Base-by-base conservation (phyloP, 2,113 vertebrate genomes). In the Aegypius monachus region DNA sequence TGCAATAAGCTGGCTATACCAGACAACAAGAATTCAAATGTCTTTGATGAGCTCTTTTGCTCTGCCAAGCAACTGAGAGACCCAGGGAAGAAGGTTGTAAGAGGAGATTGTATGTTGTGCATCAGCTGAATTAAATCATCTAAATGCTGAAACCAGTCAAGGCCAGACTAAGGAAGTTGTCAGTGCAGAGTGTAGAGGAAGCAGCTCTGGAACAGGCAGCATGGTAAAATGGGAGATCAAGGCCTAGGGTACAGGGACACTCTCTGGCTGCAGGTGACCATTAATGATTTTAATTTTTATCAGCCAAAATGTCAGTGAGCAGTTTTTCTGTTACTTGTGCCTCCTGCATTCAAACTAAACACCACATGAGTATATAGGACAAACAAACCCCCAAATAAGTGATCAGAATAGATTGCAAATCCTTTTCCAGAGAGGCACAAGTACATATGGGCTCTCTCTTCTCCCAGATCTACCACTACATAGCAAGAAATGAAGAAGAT, bases 361-460 rank as follows among this genome's bases (percentile, higher is more conserved):
- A 85, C 20, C 16, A 38, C 25, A 15, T 19, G 56, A 75, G 7
- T 32, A 15, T 4, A 10, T 8, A 31, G 52, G 36, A 68, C 50
- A 89, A 79, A 93, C 53, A 81, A 84, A 65, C 25, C 23, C 12
- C 6, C 3, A 83, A 91, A 27, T 14, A 83, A 53, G 22, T 16
- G 13, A 48, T 16, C 23, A 84, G 31, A 68, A 71, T 2, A 61
- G 40, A 45, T 6, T 32, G 23, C 16, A 84, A 84, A 85, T 74
- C 32, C 34, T 81, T 84, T 79, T 87, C 72, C 65, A 89, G 73
- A 34, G 26, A 83, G n/a, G 67, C 27, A 67, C 20, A 72, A 72
- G 42, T 34, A 59, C 0, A 0, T 5, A 5, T 16, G 4, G 7
- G 26, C 4, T 3, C 26, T 27, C 17, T 77, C 47, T 66, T 34